phyloP scores from a whole-genome alignment of 2,113 vertebrate species.

The Neodon shergylaensis region DNA sequence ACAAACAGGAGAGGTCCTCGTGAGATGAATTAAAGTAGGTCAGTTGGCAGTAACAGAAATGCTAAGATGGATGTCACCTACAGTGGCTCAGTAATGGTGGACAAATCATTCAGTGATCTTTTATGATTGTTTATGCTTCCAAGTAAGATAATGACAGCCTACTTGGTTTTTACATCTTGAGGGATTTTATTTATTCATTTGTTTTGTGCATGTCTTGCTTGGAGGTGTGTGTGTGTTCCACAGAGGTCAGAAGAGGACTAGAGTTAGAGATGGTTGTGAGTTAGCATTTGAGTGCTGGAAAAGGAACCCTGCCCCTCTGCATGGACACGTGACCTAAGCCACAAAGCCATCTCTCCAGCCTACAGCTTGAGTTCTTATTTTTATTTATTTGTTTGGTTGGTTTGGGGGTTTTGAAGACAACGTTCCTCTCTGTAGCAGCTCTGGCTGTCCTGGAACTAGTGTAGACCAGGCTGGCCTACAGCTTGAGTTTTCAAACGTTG shows the following conservation, averaged over 20 bases:
- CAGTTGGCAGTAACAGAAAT: neutral
- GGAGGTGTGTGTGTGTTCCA: too few relatives aligned
- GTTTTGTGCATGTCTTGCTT: neutral
- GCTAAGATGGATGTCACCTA: neutral
- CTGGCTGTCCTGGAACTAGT: too few relatives aligned
- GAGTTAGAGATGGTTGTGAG: neutral
- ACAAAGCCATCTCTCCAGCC: neutral
- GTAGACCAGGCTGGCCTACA: too few relatives aligned
- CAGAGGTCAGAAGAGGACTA: neutral
- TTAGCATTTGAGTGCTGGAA: neutral
- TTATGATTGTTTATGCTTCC: neutral
- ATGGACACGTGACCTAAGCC: neutral
- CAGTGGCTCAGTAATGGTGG: neutral
- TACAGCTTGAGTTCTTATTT: too few relatives aligned
- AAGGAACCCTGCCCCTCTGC: neutral
- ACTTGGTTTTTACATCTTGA: neutral
- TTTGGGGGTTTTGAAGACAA: too few relatives aligned
- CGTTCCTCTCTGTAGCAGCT: too few relatives aligned
- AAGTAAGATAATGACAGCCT: neutral
- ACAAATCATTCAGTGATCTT: neutral
- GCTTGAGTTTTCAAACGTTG: neutral
- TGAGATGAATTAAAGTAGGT: neutral
- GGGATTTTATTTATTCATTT: neutral
- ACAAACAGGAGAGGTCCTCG: neutral
- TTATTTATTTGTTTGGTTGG: too few relatives aligned